Evolutionary conservation across 2,888 invertebrate genomes (phyloP), one percentile per base, ranked within the genome.

Genomic region (Ophion obscuratus): DNA sequence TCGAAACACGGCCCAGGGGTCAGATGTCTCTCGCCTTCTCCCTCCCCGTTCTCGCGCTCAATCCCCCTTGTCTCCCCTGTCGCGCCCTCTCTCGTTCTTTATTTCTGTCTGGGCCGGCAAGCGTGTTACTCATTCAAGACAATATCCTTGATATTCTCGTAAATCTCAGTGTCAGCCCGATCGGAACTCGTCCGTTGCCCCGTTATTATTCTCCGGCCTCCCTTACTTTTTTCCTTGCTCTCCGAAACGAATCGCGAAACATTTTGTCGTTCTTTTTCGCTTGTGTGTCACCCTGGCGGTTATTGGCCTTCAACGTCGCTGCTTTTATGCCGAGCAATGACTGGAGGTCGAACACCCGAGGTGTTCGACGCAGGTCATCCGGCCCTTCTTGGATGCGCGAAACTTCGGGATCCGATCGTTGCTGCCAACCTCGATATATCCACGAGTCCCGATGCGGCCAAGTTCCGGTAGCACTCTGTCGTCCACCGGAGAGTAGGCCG

Each of bases 211-310:
- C 75, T 59, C 75, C 81, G 44, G n/a, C 47, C n/a, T 36, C 44
- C 67, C 67, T 68, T 47, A 74, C 47, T 62, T 92, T 92, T 90
- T 92, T 90, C 68, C 91, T 89, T 47, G 90, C 91, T 57, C 92
- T 88, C 64, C 89, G 90, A 36, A 89, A 88, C 59, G 83, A 84
- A 57, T 87, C 87, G 47, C 83, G 86, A 64, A 83, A 82, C 87
- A 87, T 87, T 67, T 86, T 84, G 31, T 40, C 57, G 64, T 57
- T 24, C n/a, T 31, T 47, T 44, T 47, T 44, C 53, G 44, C 24
- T 17, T 20, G 14, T 11, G 11, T 4, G 17, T 17, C 14, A 14
- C 62, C 24, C 40, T 36, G 5, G n/a, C 17, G 53, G 17, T 57
- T 59, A 6, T 62, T 66, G 5, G 66, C 64, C 17, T 27, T 10